These are phyloP conservation scores for Melanerpes formicivorus DNA, from an alignment of 2,113 vertebrate species.

Conservation along the genomic window DNA sequence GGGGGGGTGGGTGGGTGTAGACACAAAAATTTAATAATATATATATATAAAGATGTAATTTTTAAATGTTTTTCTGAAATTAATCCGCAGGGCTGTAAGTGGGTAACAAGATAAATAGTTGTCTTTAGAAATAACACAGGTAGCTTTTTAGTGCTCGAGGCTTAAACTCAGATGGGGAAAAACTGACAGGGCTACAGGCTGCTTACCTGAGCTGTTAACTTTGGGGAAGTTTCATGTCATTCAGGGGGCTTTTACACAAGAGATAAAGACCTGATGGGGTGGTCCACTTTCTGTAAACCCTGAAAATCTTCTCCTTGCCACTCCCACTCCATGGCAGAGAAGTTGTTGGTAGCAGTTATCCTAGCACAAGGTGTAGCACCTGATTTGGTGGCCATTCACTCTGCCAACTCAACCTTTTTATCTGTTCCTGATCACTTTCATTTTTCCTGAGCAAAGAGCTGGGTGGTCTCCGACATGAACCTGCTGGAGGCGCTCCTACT, in stretches of 20 bases:
- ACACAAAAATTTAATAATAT: not conserved
- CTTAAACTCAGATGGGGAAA: not conserved
- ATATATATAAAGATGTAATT: not conserved
- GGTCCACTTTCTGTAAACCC: not conserved
- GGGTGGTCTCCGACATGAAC: not conserved
- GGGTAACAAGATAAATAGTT: not conserved
- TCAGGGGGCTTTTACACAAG: not conserved
- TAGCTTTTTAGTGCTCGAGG: not conserved
- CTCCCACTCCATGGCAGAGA: not conserved
- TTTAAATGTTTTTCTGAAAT: not conserved
- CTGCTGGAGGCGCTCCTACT: not conserved
- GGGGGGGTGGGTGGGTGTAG: not conserved
- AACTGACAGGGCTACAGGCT: not conserved
- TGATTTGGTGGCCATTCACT: not conserved
- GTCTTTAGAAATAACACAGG: not conserved
- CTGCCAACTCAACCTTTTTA: not conserved
- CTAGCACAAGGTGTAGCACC: fast-evolving
- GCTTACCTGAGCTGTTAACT: not conserved
- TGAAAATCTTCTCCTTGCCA: not conserved
- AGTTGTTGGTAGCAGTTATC: not conserved
- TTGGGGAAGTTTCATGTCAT: not conserved
- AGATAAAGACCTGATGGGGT: not conserved
- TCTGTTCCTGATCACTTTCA: not conserved
- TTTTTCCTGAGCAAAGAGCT: not conserved
- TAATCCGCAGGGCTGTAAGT: not conserved